phyloP scores from a whole-genome alignment of 2,797 vertebrate genomes.

The Chelidonichthys spinosus region DNA sequence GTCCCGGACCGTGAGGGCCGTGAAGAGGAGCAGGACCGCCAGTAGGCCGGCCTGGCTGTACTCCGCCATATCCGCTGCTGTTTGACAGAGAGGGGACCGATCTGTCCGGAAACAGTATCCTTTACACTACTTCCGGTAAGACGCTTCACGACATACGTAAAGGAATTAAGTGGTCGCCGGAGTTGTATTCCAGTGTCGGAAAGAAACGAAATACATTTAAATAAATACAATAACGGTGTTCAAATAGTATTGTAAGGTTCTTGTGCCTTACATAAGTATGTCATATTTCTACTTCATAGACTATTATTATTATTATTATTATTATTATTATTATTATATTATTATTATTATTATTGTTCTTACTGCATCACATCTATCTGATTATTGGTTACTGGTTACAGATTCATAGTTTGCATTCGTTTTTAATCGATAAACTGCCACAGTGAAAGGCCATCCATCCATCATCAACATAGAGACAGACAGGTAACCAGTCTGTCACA shows the following conservation, averaged over 20 bases:
- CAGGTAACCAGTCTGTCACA: no score
- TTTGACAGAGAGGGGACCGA: background rate
- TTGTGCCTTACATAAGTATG: background rate
- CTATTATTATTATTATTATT: background rate
- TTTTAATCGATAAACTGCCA: no score
- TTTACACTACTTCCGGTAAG: background rate
- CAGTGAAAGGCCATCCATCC: no score
- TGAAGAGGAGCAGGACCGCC: slow-evolving; percentile 83
- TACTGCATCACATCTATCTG: no score
- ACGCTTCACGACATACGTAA: slow-evolving; percentile 2
- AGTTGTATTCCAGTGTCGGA: background rate
- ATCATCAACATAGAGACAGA: no score
- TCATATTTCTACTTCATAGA: background rate
- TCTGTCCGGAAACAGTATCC: background rate
- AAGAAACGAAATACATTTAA: background rate
- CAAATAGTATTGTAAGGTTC: no score
- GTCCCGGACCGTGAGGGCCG: slow-evolving; percentile 79
- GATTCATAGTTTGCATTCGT: no score
- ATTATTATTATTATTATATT: no score
- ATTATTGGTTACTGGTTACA: no score
- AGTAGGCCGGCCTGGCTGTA: slow-evolving; percentile 79
- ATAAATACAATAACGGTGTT: background rate
- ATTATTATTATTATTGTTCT: no score
- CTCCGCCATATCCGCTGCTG: slow-evolving; percentile 78
- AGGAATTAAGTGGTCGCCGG: background rate